phyloP scores from a whole-genome alignment of 1,140 invertebrate genomes.

The Bombus consobrinus region DNA sequence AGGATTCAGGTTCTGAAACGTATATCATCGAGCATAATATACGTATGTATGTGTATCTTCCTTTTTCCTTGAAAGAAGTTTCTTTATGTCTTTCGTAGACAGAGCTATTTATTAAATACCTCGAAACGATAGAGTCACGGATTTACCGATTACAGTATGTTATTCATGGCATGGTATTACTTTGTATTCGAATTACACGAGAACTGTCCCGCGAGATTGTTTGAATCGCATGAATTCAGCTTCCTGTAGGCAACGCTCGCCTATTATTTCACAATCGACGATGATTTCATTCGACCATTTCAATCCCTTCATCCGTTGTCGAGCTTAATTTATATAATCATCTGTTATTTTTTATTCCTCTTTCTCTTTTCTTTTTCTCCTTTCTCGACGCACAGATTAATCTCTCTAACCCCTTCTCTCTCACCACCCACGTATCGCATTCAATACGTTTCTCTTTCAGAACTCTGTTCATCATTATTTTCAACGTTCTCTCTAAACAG shows the following conservation, averaged over 20 bases:
- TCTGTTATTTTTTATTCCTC: slow-evolving; percentile 53
- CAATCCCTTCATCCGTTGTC: slow-evolving; percentile 15
- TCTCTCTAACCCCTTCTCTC: slow-evolving; percentile 39
- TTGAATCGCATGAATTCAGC: slow-evolving; percentile 49
- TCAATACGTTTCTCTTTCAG: slow-evolving; percentile 22
- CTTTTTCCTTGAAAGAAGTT: background rate
- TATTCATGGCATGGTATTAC: slow-evolving; percentile 17
- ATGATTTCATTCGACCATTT: slow-evolving; percentile 54
- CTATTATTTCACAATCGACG: slow-evolving; percentile 49
- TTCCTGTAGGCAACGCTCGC: slow-evolving; percentile 39
- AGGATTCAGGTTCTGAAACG: too few relatives aligned
- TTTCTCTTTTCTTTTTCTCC: background rate
- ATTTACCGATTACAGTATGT: slow-evolving; percentile 15
- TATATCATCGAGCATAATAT: background rate
- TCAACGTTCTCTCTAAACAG: slow-evolving; percentile 39
- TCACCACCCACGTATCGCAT: slow-evolving; percentile 36
- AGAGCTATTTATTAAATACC: background rate
- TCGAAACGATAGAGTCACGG: background rate
- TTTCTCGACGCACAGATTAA: slow-evolving; percentile 51
- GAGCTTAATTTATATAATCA: slow-evolving; percentile 64
- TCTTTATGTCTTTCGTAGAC: too few relatives aligned
- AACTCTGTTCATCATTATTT: slow-evolving; percentile 39
- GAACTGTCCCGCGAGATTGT: slow-evolving; percentile 45
- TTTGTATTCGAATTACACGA: slow-evolving; percentile 43
- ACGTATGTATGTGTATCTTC: background rate